Conservation (phyloP, 2,113 vertebrate species). For the Microtus ochrogaster region DNA sequence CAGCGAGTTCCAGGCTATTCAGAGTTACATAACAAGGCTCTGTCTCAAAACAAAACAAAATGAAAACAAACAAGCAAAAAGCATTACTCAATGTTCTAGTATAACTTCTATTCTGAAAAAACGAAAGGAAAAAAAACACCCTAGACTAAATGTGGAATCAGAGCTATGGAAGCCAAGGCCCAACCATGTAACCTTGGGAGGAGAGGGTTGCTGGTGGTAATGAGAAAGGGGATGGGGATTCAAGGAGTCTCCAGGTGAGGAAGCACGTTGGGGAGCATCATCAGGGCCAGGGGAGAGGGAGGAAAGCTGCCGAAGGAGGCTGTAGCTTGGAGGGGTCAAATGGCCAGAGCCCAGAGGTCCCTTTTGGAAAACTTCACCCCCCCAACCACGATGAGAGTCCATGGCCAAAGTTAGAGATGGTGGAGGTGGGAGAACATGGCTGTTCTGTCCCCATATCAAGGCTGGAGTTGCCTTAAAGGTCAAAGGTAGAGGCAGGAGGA, state of each 20-base stretch:
- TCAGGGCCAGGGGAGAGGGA: background rate
- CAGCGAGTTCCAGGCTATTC: background rate
- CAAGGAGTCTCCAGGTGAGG: background rate
- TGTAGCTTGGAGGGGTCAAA: background rate
- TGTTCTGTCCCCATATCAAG: background rate
- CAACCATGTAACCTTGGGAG: background rate
- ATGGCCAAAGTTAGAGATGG: background rate
- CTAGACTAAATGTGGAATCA: background rate
- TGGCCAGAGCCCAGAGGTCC: background rate
- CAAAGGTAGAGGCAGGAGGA: too few species aligned
- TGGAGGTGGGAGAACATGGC: background rate
- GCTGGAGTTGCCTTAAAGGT: background rate
- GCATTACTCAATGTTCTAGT: background rate
- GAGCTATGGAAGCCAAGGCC: background rate
- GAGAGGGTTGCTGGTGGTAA: background rate
- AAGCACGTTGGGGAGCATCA: background rate
- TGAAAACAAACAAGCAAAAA: background rate
- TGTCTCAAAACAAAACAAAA: background rate
- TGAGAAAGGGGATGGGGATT: background rate
- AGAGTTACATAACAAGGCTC: background rate
- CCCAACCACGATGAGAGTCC: background rate
- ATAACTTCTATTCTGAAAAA: constrained; percentile 31
- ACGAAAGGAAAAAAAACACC: background rate
- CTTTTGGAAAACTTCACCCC: background rate
- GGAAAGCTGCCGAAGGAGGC: background rate